Conservation (phyloP, 2,113 vertebrate genomes). For the Grantiella picta region DNA sequence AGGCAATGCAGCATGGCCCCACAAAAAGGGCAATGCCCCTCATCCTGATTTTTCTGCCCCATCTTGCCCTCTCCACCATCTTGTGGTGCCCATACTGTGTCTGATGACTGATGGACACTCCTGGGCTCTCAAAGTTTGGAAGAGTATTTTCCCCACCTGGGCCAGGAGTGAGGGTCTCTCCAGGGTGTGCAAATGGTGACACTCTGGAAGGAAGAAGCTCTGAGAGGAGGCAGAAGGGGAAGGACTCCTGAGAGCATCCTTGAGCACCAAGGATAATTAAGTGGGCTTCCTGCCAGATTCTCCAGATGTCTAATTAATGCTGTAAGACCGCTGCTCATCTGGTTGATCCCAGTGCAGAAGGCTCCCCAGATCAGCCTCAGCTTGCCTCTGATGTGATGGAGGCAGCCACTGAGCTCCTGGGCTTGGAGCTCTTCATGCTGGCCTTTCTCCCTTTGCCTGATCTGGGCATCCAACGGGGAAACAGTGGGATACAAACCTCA, state of each 20-base stretch:
- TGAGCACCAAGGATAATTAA: constrained; percentile 11
- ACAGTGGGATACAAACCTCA: not conserved
- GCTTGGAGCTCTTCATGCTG: not conserved
- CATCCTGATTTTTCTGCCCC: not conserved
- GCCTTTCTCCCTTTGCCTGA: not conserved
- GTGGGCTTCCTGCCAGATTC: not conserved
- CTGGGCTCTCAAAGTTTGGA: not conserved
- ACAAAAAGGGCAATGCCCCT: not conserved
- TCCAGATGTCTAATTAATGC: constrained; percentile 61
- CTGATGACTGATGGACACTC: not conserved
- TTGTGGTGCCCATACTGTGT: not conserved
- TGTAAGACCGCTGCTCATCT: not conserved
- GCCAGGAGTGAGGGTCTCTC: not conserved
- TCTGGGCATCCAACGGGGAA: not conserved
- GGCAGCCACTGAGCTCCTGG: not conserved
- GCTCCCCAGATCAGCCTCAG: not conserved
- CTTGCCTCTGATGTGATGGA: not conserved
- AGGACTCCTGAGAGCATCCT: not conserved
- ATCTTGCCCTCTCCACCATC: not conserved
- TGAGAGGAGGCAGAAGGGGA: not conserved
- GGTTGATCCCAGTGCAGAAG: not conserved
- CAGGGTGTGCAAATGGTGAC: not conserved
- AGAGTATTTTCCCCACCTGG: not conserved
- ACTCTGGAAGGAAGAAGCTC: not conserved
- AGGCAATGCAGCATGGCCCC: not conserved